These are phyloP conservation scores for Lepus townsendii DNA, from an alignment of 2,797 vertebrate species.

Conservation along the genomic window DNA sequence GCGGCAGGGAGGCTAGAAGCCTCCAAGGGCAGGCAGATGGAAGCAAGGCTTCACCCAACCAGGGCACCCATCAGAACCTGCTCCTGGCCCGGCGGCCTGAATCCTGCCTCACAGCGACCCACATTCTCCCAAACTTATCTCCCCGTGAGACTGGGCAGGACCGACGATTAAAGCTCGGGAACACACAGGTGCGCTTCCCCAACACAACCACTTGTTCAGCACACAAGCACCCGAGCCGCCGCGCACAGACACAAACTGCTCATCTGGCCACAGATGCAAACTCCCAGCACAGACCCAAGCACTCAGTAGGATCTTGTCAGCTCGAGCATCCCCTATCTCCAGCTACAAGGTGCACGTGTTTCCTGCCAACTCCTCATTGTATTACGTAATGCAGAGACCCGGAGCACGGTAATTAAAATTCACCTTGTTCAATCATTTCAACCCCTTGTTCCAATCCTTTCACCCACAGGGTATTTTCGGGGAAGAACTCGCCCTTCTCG, in stretches of 20 bases:
- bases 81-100: neutral
- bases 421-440: constrained; percentile 60
- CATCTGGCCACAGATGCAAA: constrained; percentile 70
- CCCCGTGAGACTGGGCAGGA: neutral
- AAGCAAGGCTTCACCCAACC: neutral
- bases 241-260: neutral
- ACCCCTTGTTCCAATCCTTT: constrained; percentile 33
- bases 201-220: neutral
- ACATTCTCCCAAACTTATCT: neutral
- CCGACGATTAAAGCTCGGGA: neutral
- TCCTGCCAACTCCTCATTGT: constrained; percentile 44
- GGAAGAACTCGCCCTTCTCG: constrained; percentile 27
- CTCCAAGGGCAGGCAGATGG: neutral
- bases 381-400: neutral
- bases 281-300: constrained; percentile 16
- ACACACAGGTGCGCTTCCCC: neutral
- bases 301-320: neutral
- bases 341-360: constrained; percentile 39
- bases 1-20: neutral
- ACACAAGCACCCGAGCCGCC: constrained; percentile 7
- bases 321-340: neutral
- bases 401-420: constrained; percentile 39
- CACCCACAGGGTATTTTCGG: neutral
- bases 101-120: neutral
- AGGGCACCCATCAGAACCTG: neutral